Evolutionary conservation across 2,888 invertebrate genomes (phyloP).

Genomic region (Cheilosia vulpina): DNA sequence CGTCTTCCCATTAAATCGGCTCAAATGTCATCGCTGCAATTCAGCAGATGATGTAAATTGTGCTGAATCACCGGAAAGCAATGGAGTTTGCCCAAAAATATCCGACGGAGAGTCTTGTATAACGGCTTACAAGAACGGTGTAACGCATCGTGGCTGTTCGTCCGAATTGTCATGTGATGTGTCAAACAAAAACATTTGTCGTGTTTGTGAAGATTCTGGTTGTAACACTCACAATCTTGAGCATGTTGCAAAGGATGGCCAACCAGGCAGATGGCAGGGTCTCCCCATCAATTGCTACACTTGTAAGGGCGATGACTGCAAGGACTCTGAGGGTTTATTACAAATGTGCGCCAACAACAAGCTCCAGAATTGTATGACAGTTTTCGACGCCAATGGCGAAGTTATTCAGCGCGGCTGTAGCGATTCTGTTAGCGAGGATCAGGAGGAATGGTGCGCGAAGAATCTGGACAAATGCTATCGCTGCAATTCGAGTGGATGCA

Average conservation of each 20-base stretch:
- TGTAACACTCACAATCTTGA: constrained; percentile 80
- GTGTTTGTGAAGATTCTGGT: constrained; percentile 76
- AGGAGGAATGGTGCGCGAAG: constrained; percentile 77
- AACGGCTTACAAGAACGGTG: constrained; percentile 76
- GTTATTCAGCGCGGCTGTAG: constrained; percentile 80
- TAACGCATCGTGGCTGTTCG: constrained; percentile 80
- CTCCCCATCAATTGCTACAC: constrained; percentile 78
- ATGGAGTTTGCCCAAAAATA: constrained; percentile 78
- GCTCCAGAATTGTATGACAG: constrained; percentile 79
- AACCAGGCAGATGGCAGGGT: constrained; percentile 80
- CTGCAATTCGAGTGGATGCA: constrained; percentile 82
- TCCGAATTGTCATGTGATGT: constrained; percentile 78
- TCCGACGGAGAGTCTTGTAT: constrained; percentile 78
- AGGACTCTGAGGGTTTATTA: constrained; percentile 47
- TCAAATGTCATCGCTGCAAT: constrained; percentile 79
- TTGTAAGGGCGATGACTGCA: constrained; percentile 76
- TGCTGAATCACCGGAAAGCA: constrained; percentile 77
- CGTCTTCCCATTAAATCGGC: constrained; percentile 78
- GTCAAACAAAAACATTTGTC: constrained; percentile 77
- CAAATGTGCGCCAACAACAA: constrained; percentile 76
- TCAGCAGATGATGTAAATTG: constrained; percentile 77
- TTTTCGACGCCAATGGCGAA: constrained; percentile 77
- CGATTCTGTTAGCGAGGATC: constrained; percentile 66
- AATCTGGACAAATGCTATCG: constrained; percentile 78
- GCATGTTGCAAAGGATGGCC: constrained; percentile 76